Conservation (phyloP, 1,140 invertebrate genomes). For the Bombyx mandarina region DNA sequence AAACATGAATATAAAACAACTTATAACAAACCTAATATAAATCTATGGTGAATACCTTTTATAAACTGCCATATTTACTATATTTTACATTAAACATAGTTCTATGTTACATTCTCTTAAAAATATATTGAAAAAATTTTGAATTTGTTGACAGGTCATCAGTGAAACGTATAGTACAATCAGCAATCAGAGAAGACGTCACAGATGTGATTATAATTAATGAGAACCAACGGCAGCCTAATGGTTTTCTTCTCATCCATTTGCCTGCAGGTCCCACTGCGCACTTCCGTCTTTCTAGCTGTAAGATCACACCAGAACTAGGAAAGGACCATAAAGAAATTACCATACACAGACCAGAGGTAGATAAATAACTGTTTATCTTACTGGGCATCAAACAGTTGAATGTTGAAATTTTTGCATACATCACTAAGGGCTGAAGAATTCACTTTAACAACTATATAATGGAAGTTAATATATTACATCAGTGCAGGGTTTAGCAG, state of each 20-base stretch:
- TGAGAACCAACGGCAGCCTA: conserved; percentile 92
- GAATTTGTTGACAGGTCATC: conserved; percentile 73
- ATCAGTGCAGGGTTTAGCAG: too few relatives aligned
- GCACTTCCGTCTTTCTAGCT: conserved; percentile 85
- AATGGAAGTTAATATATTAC: too few relatives aligned
- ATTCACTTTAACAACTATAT: too few relatives aligned
- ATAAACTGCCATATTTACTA: too few relatives aligned
- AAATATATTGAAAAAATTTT: not conserved
- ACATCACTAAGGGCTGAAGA: too few relatives aligned
- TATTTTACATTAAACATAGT: too few relatives aligned
- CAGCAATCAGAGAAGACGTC: conserved; percentile 82
- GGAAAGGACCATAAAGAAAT: conserved; percentile 84
- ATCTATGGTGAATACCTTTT: too few relatives aligned
- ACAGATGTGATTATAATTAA: conserved; percentile 95
- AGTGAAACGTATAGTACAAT: conserved; percentile 93
- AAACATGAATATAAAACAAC: too few relatives aligned
- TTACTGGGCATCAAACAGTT: not conserved
- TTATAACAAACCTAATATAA: too few relatives aligned
- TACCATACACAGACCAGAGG: conserved; percentile 89
- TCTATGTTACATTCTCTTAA: too few relatives aligned
- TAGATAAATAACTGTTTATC: conserved; percentile 13
- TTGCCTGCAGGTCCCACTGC: conserved; percentile 97
- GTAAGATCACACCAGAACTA: conserved; percentile 86
- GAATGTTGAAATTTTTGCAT: too few relatives aligned
- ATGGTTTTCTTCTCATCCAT: conserved; percentile 93